phyloP scores from a whole-genome alignment of 2,888 invertebrate genomes.

The Patella caerulea region DNA sequence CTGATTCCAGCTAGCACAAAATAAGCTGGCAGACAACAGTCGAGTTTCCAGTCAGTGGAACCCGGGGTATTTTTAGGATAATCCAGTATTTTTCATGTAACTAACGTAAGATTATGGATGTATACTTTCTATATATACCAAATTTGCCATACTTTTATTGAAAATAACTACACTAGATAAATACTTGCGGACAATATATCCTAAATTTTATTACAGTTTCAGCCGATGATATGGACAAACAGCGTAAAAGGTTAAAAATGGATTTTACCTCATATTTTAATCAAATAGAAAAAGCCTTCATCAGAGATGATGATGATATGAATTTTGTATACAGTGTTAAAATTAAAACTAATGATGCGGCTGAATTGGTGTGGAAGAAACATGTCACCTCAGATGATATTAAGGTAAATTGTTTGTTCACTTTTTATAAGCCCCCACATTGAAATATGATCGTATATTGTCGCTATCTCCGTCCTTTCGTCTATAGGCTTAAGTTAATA shows the following conservation, averaged over 20 bases:
- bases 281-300: constrained; percentile 59
- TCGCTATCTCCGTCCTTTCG: too few relatives aligned
- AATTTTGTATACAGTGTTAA: constrained; percentile 55
- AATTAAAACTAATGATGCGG: constrained; percentile 32
- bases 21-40: too few relatives aligned
- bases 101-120: too few relatives aligned
- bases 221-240: constrained; percentile 53
- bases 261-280: constrained; percentile 51
- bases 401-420: constrained; percentile 43
- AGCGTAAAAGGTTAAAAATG: constrained; percentile 51
- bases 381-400: constrained; percentile 54
- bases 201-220: constrained; percentile 42
- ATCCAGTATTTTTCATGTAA: too few relatives aligned
- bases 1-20: too few relatives aligned
- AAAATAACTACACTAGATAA: too few relatives aligned
- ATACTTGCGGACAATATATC: too few relatives aligned
- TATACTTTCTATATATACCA: background rate
- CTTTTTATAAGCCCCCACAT: background rate
- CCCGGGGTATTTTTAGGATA: too few relatives aligned
- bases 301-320: constrained; percentile 38
- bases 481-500: too few relatives aligned
- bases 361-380: constrained; percentile 60
- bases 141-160: too few relatives aligned
- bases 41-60: too few relatives aligned
- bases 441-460: too few relatives aligned